Evolutionary conservation across 2,113 vertebrate genomes (phyloP).

Genomic region (Rhea pennata): DNA sequence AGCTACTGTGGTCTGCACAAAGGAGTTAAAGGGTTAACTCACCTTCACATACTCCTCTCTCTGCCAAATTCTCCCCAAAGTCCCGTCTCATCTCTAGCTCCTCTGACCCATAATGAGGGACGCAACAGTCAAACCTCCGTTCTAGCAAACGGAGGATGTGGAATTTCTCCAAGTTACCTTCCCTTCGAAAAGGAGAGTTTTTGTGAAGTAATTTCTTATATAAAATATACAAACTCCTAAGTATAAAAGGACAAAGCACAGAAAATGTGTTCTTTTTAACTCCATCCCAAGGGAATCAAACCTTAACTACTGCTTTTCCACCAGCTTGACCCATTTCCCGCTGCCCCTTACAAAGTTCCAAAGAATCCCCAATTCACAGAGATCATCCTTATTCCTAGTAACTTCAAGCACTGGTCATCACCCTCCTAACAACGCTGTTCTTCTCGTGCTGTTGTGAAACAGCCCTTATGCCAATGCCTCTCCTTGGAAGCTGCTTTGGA

Average conservation of each 20-base stretch:
- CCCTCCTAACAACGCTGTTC: background rate
- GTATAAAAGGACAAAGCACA: background rate
- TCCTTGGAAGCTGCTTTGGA: fast-evolving
- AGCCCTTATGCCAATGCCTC: background rate
- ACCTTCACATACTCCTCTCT: fast-evolving
- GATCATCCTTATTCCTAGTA: background rate
- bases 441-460: background rate
- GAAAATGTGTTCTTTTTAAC: background rate
- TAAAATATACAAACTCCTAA: background rate
- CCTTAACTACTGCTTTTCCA: background rate
- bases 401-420: background rate
- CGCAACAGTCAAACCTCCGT: background rate
- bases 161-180: background rate
- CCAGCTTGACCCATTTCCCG: background rate
- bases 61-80: background rate
- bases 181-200: background rate
- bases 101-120: fast-evolving
- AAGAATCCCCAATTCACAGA: too few relatives aligned
- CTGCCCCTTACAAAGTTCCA: fast-evolving
- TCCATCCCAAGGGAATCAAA: background rate
- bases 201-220: background rate
- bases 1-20: fast-evolving
- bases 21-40: background rate
- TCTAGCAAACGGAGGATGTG: background rate
- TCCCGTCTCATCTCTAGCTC: background rate